Base-by-base conservation (phyloP, 2,797 vertebrate species). In the Syngnathus acus region DNA sequence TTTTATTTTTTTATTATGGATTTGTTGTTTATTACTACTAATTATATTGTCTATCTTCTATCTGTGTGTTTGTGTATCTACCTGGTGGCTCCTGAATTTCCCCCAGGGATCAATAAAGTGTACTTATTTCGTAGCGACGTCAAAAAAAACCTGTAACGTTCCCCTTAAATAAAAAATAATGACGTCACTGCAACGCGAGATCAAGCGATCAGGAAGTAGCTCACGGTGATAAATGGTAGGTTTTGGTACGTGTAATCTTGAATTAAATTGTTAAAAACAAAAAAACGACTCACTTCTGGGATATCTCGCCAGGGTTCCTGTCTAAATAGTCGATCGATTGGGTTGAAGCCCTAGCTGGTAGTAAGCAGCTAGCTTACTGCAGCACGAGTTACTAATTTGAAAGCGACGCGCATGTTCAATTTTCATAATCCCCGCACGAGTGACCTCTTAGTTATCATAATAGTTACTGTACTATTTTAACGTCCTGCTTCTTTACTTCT, bases 141-240 rank as follows among this genome's bases (percentile, higher is more conserved):
- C 57, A 9, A 26, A 26, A 1, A 40, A 61, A 7, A 39, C 26
- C 63, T 40, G 10, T 1, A 9, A 14, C 72, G 65, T 48, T 59
- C 58, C 48, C 75, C 84, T 86, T 86, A 86, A 86, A 62, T 68
- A 4, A 0, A 0, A 2, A 47, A 54, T 0, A 0, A 32, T 61
- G 47, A 82, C 82, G 86, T 82, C 78, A 86, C n/a, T 8, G 32
- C 43, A 75, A 48, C 84, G 88, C 85, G 87, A 86, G 78, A 74
- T 0, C n/a, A 39, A 21, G 2, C 26, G 16, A 62, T 37, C 17
- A 40, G 65, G 61, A 80, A 73, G 62, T 53, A 72, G 39, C 67
- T n/a, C 81, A 83, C 81, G 81, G 79, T 68, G 72, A 69, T 59
- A 57, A 42, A 70, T 63, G 73, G 76, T 83, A 58, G 75, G 80